Conservation (phyloP, 2,888 invertebrate genomes). For the Sepioteuthis lessoniana region DNA sequence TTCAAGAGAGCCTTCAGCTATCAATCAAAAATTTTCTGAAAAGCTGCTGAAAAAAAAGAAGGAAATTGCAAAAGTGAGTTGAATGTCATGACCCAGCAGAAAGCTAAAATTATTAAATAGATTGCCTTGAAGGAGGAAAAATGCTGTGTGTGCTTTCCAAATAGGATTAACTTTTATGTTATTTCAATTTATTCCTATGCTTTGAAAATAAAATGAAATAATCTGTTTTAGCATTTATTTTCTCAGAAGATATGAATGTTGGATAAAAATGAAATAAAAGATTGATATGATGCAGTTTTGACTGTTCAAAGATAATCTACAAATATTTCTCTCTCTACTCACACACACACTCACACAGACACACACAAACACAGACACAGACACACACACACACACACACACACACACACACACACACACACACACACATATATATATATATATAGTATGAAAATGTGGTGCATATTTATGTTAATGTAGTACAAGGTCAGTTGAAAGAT, state of each 20-base stretch:
- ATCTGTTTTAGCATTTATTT: not conserved
- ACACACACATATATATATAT: no score
- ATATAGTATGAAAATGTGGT: no score
- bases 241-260: not conserved
- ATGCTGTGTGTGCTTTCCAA: not conserved
- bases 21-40: not conserved
- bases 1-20: not conserved
- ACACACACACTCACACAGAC: no score
- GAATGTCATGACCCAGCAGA: conserved; percentile 1
- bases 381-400: no score
- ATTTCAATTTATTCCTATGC: not conserved
- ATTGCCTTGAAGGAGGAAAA: not conserved
- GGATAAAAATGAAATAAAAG: not conserved
- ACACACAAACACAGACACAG: no score
- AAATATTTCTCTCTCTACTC: no score
- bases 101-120: not conserved
- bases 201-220: not conserved
- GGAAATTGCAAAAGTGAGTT: not conserved
- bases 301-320: no score
- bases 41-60: not conserved
- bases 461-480: no score
- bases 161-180: not conserved
- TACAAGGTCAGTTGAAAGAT: no score
- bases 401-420: no score
- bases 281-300: not conserved